Evolutionary conservation across 2,888 invertebrate genomes (phyloP).

Genomic region (Mythimna lalbum): DNA sequence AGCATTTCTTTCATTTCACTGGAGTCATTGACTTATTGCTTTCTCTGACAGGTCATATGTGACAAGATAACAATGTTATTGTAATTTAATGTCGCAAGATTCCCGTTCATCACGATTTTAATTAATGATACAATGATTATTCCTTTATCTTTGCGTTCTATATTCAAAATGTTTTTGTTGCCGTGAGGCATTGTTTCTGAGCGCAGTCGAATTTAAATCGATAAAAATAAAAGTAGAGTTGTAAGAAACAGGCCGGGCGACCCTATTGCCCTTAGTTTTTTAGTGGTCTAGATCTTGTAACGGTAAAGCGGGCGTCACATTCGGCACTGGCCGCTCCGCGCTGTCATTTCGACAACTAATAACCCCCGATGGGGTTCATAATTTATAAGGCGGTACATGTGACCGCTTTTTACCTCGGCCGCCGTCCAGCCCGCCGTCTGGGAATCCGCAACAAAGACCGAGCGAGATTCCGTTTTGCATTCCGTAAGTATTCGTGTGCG

Average conservation of each 20-base stretch:
- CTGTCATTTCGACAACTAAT: slow-evolving; percentile 87
- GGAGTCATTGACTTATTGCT: slow-evolving; percentile 85
- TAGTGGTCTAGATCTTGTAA: slow-evolving; percentile 81
- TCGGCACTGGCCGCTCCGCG: slow-evolving; percentile 68
- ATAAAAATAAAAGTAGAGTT: slow-evolving; percentile 75
- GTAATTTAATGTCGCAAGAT: slow-evolving; percentile 72
- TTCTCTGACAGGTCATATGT: slow-evolving; percentile 79
- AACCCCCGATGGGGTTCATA: slow-evolving; percentile 80
- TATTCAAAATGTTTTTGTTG: slow-evolving; percentile 72
- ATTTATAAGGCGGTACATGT: slow-evolving; percentile 85
- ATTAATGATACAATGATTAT: slow-evolving; percentile 65
- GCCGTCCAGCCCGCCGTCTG: slow-evolving; percentile 84
- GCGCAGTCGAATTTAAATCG: slow-evolving; percentile 77
- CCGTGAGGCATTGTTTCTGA: slow-evolving; percentile 73
- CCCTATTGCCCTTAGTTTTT: slow-evolving; percentile 84
- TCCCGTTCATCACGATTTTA: slow-evolving; percentile 69
- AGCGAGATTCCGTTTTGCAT: slow-evolving; percentile 88
- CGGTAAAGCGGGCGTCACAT: slow-evolving; percentile 81
- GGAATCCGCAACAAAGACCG: slow-evolving; percentile 89
- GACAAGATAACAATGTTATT: slow-evolving; percentile 83
- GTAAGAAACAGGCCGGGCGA: slow-evolving; percentile 74
- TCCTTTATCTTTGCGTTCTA: slow-evolving; percentile 68
- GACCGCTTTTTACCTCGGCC: slow-evolving; percentile 86
- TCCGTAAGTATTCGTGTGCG: slow-evolving; percentile 82
- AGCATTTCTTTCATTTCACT: slow-evolving; percentile 78